Conservation (phyloP, 2,113 vertebrate genomes). For the Oreochromis tanganicae region DNA sequence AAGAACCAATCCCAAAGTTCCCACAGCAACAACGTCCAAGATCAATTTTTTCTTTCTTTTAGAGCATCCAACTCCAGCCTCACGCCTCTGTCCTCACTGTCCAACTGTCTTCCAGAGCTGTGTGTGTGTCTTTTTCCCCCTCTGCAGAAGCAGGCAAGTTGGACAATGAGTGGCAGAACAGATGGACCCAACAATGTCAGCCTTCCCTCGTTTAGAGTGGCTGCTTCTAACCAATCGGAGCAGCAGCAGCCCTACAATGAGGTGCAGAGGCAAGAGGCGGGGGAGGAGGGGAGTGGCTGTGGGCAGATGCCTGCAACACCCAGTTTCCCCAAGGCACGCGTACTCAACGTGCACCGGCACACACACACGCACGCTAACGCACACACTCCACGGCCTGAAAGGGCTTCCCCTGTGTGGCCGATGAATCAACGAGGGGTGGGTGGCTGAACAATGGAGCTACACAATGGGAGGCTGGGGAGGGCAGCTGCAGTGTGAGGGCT, state of each 20-base stretch:
- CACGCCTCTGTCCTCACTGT: slow-evolving; percentile 3
- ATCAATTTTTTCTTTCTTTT: neutral
- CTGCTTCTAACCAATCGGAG: slow-evolving; percentile 78
- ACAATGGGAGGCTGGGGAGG: slow-evolving; percentile 85
- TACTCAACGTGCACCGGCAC: slow-evolving; percentile 32
- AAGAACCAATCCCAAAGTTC: neutral
- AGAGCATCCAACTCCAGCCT: slow-evolving; percentile 1
- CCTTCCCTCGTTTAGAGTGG: slow-evolving; percentile 82
- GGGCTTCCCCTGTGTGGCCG: slow-evolving; percentile 85
- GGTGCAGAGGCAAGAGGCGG: slow-evolving; percentile 60
- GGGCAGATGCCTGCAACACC: slow-evolving; percentile 79
- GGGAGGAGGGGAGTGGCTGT: slow-evolving; percentile 43
- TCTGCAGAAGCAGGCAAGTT: slow-evolving; percentile 34
- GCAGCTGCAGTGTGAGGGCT: slow-evolving; percentile 91
- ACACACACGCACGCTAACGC: slow-evolving; percentile 12
- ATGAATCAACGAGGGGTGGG: slow-evolving; percentile 88
- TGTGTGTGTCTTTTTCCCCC: neutral
- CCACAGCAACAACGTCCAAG: neutral
- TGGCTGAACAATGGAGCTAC: slow-evolving; percentile 82
- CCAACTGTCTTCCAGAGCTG: slow-evolving; percentile 71
- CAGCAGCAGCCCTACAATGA: slow-evolving; percentile 78
- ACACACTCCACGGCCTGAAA: slow-evolving; percentile 39
- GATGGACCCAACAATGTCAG: slow-evolving; percentile 91
- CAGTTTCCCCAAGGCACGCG: slow-evolving; percentile 86
- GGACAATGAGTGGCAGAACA: slow-evolving; percentile 93